A percentile compares a stretch with the other conserved stretches of the same genome.
Evolutionary conservation across 1,140 invertebrate genomes (phyloP).

Genomic region (Heliconius congener): DNA sequence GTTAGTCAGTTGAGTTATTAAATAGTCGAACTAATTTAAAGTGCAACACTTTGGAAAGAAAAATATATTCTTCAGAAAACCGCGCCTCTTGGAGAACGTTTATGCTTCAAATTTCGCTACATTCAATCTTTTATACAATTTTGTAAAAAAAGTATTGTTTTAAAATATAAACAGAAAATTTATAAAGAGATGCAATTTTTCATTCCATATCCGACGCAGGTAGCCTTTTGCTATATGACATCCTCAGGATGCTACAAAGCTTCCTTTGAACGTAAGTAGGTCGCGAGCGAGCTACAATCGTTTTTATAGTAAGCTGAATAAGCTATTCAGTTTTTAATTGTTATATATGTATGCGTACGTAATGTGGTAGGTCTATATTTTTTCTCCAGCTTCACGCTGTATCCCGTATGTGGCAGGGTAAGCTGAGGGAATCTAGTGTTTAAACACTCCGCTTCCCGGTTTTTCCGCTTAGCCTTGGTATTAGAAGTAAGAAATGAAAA

Average conservation of each 20-base stretch:
- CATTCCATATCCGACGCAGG: not conserved
- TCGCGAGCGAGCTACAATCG: conserved; percentile 7
- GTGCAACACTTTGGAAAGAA: no score
- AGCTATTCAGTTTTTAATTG: not conserved
- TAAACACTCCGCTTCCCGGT: no score
- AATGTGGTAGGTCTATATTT: not conserved
- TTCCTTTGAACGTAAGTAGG: conserved; percentile 3
- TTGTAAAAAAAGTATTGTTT: not conserved
- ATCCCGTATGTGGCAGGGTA: no score
- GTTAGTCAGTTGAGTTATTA: no score
- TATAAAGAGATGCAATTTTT: not conserved
- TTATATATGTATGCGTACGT: not conserved
- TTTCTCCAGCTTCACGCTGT: not conserved
- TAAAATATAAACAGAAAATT: not conserved
- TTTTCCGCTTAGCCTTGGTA: no score
- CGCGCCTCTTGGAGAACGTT: no score
- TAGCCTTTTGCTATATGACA: conserved; percentile 1
- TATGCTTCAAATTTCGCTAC: no score
- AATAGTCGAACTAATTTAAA: no score
- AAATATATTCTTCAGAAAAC: no score
- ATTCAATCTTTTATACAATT: no score
- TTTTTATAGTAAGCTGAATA: conserved; percentile 10
- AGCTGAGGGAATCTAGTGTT: no score
- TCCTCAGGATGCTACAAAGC: conserved; percentile 10
- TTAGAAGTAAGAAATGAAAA: no score